phyloP scores from a whole-genome alignment of 2,797 vertebrate genomes.

The Macroramphosus scolopax region DNA sequence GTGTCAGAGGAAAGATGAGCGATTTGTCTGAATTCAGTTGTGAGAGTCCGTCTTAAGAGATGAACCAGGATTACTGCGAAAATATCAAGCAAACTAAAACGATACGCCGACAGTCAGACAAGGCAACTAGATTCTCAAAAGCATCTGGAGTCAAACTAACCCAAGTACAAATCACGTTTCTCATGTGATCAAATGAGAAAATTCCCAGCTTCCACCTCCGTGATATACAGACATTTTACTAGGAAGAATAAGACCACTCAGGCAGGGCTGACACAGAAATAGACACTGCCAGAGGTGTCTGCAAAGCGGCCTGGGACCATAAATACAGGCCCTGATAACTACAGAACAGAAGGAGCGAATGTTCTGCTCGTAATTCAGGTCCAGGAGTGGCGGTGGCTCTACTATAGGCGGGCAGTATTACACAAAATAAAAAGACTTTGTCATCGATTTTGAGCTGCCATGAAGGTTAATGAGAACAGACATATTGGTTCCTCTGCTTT shows the following conservation, averaged over 20 bases:
- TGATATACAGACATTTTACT: too few species aligned
- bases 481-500: slow-evolving; percentile 62
- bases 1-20: too few species aligned
- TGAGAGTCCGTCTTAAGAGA: too few species aligned
- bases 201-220: too few species aligned
- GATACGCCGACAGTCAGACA: background rate
- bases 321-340: slow-evolving; percentile 26
- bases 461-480: slow-evolving; percentile 68
- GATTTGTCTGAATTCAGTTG: too few species aligned
- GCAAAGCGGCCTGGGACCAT: slow-evolving; percentile 33
- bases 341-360: background rate
- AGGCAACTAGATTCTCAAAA: background rate
- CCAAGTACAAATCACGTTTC: too few species aligned
- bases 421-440: slow-evolving; percentile 12
- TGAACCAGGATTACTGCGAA: too few species aligned
- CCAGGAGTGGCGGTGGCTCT: background rate
- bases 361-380: background rate
- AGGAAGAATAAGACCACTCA: too few species aligned
- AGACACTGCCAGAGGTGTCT: slow-evolving; percentile 19
- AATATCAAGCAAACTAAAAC: slow-evolving; percentile 14
- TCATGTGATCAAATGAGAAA: too few species aligned
- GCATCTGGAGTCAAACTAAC: background rate
- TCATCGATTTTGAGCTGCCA: slow-evolving; percentile 54
- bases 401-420: too few species aligned
- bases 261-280: too few species aligned